Percentiles rank a stretch among this genome's conserved stretches.
Evolutionary conservation across 2,113 vertebrate species (phyloP).

Genomic region (Gulo gulo): DNA sequence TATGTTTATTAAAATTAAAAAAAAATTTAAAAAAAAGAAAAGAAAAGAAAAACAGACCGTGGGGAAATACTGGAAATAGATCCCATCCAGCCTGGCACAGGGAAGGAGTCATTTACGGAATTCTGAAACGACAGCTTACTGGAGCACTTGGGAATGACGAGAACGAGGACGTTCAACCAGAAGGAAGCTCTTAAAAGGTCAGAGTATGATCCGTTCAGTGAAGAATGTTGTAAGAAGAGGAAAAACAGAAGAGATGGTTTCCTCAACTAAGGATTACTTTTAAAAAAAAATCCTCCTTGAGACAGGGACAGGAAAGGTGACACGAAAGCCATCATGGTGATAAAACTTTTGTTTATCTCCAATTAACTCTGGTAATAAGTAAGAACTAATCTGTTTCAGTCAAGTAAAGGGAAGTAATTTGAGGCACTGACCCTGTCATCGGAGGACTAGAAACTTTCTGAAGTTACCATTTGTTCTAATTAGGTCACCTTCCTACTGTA

Average conservation of each 20-base stretch:
- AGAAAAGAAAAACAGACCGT: not conserved
- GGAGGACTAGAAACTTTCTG: not conserved
- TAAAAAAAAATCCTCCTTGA: not conserved
- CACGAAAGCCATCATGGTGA: not conserved
- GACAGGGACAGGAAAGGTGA: not conserved
- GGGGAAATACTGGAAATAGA: not conserved
- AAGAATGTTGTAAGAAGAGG: not conserved
- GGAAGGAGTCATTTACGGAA: not conserved
- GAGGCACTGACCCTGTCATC: not conserved
- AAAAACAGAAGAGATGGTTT: not conserved
- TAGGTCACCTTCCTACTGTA: slow-evolving; percentile 2
- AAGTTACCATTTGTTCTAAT: not conserved
- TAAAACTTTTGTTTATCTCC: not conserved
- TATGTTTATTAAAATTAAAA: no score
- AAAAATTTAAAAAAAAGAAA: no score
- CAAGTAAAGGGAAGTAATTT: not conserved
- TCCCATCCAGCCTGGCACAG: not conserved
- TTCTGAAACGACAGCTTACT: not conserved
- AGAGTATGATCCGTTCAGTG: not conserved
- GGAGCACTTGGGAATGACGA: not conserved
- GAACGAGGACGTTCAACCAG: not conserved
- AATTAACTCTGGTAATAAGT: slow-evolving; percentile 11
- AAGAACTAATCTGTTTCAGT: not conserved
- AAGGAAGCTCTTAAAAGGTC: not conserved
- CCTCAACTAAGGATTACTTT: not conserved